A percentile compares a stretch with the other conserved stretches of the same genome.
Evolutionary conservation across 2,888 invertebrate genomes (phyloP).

Genomic region (Lumbricus terrestris): DNA sequence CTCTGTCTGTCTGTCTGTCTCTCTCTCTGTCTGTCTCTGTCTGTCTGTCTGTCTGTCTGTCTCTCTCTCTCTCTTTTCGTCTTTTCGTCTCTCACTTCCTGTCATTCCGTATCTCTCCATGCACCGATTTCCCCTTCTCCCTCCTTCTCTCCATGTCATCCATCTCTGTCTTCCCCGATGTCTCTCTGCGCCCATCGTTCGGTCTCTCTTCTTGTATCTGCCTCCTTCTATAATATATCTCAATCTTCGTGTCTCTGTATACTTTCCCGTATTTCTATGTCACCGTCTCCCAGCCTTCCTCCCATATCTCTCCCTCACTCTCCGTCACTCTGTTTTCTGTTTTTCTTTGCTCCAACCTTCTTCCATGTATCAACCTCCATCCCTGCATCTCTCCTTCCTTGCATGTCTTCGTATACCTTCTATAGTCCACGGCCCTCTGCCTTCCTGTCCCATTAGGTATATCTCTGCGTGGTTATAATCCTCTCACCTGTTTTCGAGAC

Average conservation of each 20-base stretch:
- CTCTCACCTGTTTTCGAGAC: slow-evolving; percentile 3
- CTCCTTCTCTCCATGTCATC: background rate
- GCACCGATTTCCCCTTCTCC: background rate
- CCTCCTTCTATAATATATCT: background rate
- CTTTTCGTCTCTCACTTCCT: background rate
- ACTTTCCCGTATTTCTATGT: background rate
- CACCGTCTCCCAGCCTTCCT: background rate
- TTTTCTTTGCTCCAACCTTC: background rate
- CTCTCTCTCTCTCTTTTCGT: background rate
- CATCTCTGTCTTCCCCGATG: background rate
- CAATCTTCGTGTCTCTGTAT: background rate
- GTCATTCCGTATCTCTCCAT: background rate
- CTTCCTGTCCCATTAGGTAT: background rate
- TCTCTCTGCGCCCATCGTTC: too few species aligned
- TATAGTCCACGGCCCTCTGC: background rate
- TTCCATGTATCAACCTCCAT: background rate
- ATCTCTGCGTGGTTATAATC: background rate
- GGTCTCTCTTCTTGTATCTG: too few species aligned
- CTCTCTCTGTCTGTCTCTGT: background rate
- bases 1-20: background rate
- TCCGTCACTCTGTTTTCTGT: too few species aligned
- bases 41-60: background rate
- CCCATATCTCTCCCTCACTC: background rate
- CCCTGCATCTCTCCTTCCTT: background rate
- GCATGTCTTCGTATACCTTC: background rate